These are phyloP conservation scores for Bos indicus DNA, from an alignment of 2,113 vertebrate species.

Conservation along the genomic window DNA sequence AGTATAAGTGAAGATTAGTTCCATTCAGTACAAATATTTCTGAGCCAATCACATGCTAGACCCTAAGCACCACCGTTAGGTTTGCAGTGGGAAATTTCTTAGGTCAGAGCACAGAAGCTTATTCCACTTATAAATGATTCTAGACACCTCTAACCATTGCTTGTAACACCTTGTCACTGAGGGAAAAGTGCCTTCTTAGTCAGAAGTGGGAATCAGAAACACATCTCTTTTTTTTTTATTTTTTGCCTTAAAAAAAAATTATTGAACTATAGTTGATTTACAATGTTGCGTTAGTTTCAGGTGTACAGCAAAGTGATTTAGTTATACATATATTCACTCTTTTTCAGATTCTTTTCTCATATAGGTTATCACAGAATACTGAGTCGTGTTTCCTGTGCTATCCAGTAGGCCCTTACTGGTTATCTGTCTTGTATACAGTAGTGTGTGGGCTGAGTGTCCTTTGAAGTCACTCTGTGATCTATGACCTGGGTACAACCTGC, in stretches of 20 bases:
- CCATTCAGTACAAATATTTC: background rate
- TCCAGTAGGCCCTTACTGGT: background rate
- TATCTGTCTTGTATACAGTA: background rate
- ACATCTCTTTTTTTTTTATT: background rate
- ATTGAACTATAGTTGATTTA: background rate
- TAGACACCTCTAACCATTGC: background rate
- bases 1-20: too few species aligned
- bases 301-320: background rate
- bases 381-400: background rate
- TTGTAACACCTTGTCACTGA: background rate
- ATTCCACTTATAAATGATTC: background rate
- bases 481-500: background rate
- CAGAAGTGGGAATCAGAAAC: background rate
- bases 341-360: background rate
- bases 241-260: background rate
- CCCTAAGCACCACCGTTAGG: accelerated
- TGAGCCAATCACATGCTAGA: background rate
- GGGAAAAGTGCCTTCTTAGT: background rate
- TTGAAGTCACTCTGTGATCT: background rate
- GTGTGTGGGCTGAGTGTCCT: background rate
- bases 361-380: background rate
- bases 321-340: background rate
- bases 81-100: background rate
- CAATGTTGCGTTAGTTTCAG: background rate
- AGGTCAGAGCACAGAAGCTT: background rate